Evolutionary conservation across 2,113 vertebrate genomes (phyloP).

Genomic region (Arenaria interpres): DNA sequence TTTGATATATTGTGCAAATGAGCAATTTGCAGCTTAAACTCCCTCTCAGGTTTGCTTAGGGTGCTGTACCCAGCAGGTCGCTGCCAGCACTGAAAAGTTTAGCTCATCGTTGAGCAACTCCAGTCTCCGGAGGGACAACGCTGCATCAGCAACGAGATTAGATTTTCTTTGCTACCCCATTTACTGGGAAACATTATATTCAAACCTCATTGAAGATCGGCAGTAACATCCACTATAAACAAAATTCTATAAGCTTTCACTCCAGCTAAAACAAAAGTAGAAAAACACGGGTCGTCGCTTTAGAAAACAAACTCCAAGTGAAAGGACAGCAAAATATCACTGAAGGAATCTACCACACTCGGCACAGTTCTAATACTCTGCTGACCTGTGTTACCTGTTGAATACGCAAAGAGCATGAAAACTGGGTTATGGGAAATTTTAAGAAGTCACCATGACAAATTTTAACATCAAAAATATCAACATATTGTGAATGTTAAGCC

Average conservation of each 20-base stretch:
- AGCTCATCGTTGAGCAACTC: neutral
- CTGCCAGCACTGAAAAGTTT: neutral
- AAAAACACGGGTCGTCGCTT: fast-evolving
- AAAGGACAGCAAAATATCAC: neutral
- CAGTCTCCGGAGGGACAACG: fast-evolving
- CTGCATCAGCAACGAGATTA: neutral
- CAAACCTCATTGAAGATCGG: neutral
- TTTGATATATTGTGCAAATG: neutral
- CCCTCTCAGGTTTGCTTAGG: neutral
- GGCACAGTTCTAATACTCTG: neutral
- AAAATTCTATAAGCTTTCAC: neutral
- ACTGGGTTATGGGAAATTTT: neutral
- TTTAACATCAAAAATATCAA: neutral
- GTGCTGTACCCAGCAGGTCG: neutral
- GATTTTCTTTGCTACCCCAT: neutral
- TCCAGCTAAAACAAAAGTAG: neutral
- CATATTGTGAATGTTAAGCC: neutral
- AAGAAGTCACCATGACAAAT: neutral
- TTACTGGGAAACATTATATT: neutral
- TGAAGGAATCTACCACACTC: neutral
- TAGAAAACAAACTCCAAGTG: neutral
- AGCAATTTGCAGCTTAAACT: neutral
- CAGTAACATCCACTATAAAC: neutral
- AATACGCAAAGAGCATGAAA: neutral
- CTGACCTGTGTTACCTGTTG: neutral